Percentiles rank a stretch among this genome's conserved stretches.
phyloP scores from a whole-genome alignment of 2,113 vertebrate genomes.

The Proterorhinus semilunaris region DNA sequence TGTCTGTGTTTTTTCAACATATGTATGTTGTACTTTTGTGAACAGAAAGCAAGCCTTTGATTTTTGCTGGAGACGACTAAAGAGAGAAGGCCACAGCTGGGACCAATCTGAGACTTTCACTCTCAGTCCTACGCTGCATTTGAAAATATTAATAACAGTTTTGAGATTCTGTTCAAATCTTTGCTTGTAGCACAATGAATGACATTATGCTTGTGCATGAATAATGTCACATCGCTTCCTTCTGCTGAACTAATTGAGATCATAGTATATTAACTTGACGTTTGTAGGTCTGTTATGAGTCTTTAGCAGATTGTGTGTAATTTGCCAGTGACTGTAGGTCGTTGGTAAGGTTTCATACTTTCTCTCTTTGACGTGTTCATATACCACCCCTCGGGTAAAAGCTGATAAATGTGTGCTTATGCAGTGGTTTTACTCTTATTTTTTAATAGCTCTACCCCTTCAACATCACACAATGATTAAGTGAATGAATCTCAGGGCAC shows the following conservation, averaged over 20 bases:
- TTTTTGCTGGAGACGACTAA: conserved; percentile 33
- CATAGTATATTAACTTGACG: background rate
- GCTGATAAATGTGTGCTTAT: background rate
- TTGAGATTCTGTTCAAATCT: background rate
- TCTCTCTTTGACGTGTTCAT: background rate
- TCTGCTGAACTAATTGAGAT: too few species aligned
- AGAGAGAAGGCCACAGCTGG: conserved; percentile 47
- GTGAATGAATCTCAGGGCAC: background rate
- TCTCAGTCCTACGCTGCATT: conserved; percentile 19
- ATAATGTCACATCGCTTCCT: too few species aligned
- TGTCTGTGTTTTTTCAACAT: background rate
- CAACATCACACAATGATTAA: background rate
- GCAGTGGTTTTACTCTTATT: background rate
- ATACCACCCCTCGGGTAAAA: background rate
- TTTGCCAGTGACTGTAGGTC: background rate
- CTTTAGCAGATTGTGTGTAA: background rate
- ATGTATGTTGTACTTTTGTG: conserved; percentile 31
- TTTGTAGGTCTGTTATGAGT: background rate
- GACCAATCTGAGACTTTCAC: conserved; percentile 28
- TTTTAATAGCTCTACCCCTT: background rate
- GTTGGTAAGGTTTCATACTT: background rate
- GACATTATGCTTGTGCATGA: too few species aligned
- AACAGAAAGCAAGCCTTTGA: conserved; percentile 39
- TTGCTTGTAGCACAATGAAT: too few species aligned
- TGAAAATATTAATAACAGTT: conserved; percentile 14